A percentile compares a stretch with the other conserved stretches of the same genome.
Conservation (phyloP, 2,113 vertebrate species). For the Hipposideros armiger region DNA sequence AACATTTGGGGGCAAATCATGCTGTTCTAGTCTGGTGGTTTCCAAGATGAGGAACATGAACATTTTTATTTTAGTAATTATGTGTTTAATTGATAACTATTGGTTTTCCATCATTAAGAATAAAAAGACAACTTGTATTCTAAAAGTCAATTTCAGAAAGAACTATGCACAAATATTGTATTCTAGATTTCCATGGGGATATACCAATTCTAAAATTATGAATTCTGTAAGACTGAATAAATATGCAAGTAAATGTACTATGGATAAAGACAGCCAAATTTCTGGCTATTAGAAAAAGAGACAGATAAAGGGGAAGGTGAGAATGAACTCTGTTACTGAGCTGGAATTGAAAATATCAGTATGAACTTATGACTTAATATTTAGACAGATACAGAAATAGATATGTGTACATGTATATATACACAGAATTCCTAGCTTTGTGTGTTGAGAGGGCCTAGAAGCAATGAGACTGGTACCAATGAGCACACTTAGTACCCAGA, state of each 20-base stretch:
- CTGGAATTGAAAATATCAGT: conserved; percentile 12
- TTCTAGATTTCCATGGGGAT: neutral
- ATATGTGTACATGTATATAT: neutral
- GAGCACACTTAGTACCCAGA: neutral
- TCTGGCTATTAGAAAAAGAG: conserved; percentile 6
- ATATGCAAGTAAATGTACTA: neutral
- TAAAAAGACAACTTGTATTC: conserved; percentile 10
- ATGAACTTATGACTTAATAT: neutral
- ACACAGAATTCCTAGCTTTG: neutral
- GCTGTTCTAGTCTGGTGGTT: neutral
- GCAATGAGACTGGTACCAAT: neutral
- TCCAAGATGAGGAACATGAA: neutral
- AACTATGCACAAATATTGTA: neutral
- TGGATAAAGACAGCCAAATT: neutral
- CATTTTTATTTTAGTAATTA: conserved; percentile 33
- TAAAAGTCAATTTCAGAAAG: conserved; percentile 26
- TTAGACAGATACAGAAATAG: neutral
- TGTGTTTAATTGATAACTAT: neutral
- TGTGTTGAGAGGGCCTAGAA: neutral
- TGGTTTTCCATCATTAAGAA: conserved; percentile 2
- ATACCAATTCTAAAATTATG: neutral
- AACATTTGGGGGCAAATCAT: neutral
- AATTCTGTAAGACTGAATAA: neutral
- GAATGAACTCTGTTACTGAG: neutral
- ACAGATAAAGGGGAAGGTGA: neutral